Evolutionary conservation across 2,797 vertebrate genomes (phyloP).

Genomic region (Pipistrellus pygmaeus): DNA sequence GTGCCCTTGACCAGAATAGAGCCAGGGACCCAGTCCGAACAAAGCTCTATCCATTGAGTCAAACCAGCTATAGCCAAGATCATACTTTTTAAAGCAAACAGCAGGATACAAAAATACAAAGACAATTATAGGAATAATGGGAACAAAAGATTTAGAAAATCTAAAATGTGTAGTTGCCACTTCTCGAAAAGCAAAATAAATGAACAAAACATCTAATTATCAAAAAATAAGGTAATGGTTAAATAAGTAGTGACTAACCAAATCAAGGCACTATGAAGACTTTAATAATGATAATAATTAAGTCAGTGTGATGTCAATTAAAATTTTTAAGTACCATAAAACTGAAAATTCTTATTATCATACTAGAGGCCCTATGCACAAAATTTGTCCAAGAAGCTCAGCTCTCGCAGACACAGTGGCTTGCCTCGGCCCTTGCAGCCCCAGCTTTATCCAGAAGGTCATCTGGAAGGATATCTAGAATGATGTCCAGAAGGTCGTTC

Average conservation of each 20-base stretch:
- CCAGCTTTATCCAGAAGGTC: too few species aligned
- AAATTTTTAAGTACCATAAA: slow-evolving; percentile 51
- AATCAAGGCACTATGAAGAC: slow-evolving; percentile 20
- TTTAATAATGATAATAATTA: slow-evolving; percentile 40
- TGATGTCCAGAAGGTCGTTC: too few species aligned
- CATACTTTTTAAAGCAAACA: slow-evolving; percentile 46
- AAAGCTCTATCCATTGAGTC: too few species aligned
- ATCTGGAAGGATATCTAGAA: too few species aligned
- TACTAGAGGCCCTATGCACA: too few species aligned
- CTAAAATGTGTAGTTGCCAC: background rate
- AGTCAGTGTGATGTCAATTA: slow-evolving; percentile 1
- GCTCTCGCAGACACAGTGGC: too few species aligned
- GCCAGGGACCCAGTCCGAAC: too few species aligned
- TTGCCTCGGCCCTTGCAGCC: too few species aligned
- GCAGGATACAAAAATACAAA: background rate
- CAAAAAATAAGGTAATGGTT: slow-evolving; percentile 27
- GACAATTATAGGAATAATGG: background rate
- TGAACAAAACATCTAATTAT: slow-evolving; percentile 40
- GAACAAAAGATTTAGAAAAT: slow-evolving; percentile 32
- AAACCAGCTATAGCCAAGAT: background rate
- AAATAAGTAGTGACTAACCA: slow-evolving; percentile 44
- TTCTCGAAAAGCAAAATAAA: slow-evolving; percentile 65
- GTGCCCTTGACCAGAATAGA: too few species aligned
- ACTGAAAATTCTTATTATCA: background rate
- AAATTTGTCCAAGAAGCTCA: too few species aligned